Base-by-base conservation (phyloP, 2,888 invertebrate genomes). In the Amaurobius ferox region DNA sequence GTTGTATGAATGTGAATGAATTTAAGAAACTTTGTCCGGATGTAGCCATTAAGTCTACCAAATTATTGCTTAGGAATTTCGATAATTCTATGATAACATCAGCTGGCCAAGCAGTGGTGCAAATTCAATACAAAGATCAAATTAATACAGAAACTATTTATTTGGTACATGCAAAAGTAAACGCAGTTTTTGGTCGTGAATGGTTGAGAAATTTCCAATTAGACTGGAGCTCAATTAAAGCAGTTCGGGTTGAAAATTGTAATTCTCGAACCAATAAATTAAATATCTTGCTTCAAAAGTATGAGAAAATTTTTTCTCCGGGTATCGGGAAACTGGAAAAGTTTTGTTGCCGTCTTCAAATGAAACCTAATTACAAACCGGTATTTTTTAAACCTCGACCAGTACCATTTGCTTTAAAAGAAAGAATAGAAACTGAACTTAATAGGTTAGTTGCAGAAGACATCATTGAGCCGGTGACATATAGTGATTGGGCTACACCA, bases 71-170 rank as follows among this genome's bases (percentile, higher is more conserved):
- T 73, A 73, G 73, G 73, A 73, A 73, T 73, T 73, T 73, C 73
- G 73, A 73, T 73, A 73, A 73, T 73, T 62, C 73, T 73, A 62
- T 73, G 73, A 74, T 74, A 74, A 74, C 74, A 74, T 74, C 74
- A 74, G 74, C 74, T 74, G 74, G 74, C 74, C 74, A 74, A 74
- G 74, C 62, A 74, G 74, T 74, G 74, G 74, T 74, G 62, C 74
- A 74, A 74, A 74, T 74, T 74, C 74, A 74, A 74, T 74, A 74
- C 55, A 61, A 72, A 55, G 72, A 72, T 72, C 72, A 72, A 72
- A 72, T 72, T 72, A 72, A 72, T 72, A 72, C 72, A 72, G 55
- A 72, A 72, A 72, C 32, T 72, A 72, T 72, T 72, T 72, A 72
- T 72, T 72, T 72, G 62, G 74, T 74, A 74, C 74, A 74, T 74